Evolutionary conservation across 2,113 vertebrate genomes (phyloP), one percentile per base, ranked within the genome.

Genomic region (Tetraodon nigroviridis): DNA sequence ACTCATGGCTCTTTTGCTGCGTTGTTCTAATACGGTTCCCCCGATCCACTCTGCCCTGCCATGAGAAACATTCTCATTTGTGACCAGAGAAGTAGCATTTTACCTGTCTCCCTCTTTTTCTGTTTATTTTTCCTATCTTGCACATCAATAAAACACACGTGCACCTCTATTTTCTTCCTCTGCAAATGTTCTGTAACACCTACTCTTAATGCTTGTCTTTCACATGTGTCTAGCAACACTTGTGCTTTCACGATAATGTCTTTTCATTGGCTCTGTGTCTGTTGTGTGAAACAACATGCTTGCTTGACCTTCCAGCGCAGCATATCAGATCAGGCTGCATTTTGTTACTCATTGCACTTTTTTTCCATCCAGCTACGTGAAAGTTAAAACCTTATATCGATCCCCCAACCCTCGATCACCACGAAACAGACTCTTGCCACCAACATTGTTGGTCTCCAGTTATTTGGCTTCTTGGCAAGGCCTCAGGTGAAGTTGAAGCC

Each of bases 1-100:
- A 88, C 83, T 90, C 89, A 91, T 62, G 78, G 64, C 78, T 78
- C 80, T 82, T 75, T 37, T 85, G 80, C 85, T 81, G 61, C 18
- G 73, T 58, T 77, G 75, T 73, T 82, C 73, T 70, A 77, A 82
- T 76, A 81, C 20, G 24, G 77, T 79, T 71, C 73, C 64, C 58
- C 72, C 58, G 58, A 3, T 17, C 7, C 24, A 44, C 32, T 37
- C 32, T 37, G 11, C 32, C 32, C 47, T 49, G 18, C 19, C 47
- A 49, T 49, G 47, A 20, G 47, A 49, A 49, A 21, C 2, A 20
- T 49, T 13, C 47, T 20, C 13, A 12, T 75, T 58, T 61, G 52
- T 51, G 44, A 27, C 27, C 40, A 79, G 83, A 83, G 80, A 78
- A 51, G 11, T 65, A 55, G 55, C 32, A 21, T 52, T 61, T 70